These are phyloP conservation scores for Mustela nigripes DNA, from an alignment of 2,113 vertebrate genomes.

Conservation along the genomic window DNA sequence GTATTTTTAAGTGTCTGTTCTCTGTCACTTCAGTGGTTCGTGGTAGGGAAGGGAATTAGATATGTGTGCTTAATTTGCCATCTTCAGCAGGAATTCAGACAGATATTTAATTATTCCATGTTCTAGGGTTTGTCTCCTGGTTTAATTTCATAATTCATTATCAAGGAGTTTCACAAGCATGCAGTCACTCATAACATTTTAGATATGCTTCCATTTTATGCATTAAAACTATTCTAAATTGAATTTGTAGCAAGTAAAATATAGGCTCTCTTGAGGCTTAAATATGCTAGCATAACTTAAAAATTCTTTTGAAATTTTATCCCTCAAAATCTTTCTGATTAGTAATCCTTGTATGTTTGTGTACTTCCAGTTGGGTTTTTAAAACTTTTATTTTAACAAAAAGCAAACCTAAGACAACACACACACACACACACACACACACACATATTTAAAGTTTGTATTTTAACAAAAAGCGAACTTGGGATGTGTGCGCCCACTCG, in stretches of 20 bases:
- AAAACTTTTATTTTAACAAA: slow-evolving; percentile 39
- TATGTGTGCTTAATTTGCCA: not conserved
- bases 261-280: not conserved
- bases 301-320: not conserved
- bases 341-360: not conserved
- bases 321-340: not conserved
- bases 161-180: slow-evolving; percentile 25
- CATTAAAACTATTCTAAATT: slow-evolving; percentile 4
- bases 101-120: not conserved
- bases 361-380: not conserved
- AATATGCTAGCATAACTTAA: not conserved
- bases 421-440: not conserved
- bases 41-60: not conserved
- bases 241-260: slow-evolving; percentile 35
- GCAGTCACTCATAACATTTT: not conserved
- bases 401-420: not conserved
- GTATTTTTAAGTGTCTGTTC: not conserved
- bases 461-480: not conserved
- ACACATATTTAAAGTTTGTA: not conserved
- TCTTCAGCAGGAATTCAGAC: not conserved
- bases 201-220: not conserved
- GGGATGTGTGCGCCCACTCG: not conserved
- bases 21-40: slow-evolving; percentile 23
- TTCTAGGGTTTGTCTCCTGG: not conserved
- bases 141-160: not conserved